These are phyloP conservation scores for Brienomyrus brachyistius DNA, from an alignment of 2,113 vertebrate genomes.

Conservation along the genomic window DNA sequence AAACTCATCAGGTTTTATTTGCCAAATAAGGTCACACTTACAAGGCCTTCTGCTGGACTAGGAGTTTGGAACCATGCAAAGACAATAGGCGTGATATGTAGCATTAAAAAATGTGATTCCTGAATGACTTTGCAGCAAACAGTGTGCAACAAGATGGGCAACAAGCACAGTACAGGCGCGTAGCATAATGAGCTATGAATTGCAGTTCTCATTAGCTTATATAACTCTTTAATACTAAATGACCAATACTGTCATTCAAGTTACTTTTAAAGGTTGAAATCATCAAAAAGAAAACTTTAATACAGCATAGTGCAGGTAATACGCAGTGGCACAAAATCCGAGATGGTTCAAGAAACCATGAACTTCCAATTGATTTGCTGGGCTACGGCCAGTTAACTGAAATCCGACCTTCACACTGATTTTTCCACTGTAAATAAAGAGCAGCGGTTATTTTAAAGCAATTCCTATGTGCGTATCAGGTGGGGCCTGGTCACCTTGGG, in stretches of 20 bases:
- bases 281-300: not conserved
- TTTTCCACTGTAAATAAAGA: not conserved
- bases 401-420: not conserved
- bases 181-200: not conserved
- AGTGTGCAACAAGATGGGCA: not conserved
- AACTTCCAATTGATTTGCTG: not conserved
- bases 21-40: not conserved
- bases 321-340: not conserved
- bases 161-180: not conserved
- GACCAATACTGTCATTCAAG: not conserved
- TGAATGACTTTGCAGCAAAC: not conserved
- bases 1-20: not conserved
- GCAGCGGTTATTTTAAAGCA: not conserved
- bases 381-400: not conserved
- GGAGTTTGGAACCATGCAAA: not conserved
- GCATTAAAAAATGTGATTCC: not conserved
- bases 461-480: constrained; percentile 20
- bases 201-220: not conserved
- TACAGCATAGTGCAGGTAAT: not conserved
- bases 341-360: not conserved
- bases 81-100: not conserved
- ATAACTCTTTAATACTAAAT: not conserved
- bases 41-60: too few species aligned
- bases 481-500: constrained; percentile 13
- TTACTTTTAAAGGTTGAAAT: not conserved